Percentiles rank a stretch among this genome's conserved stretches.
phyloP scores from a whole-genome alignment of 2,113 vertebrate genomes.

The Pollimyrus isidori region DNA sequence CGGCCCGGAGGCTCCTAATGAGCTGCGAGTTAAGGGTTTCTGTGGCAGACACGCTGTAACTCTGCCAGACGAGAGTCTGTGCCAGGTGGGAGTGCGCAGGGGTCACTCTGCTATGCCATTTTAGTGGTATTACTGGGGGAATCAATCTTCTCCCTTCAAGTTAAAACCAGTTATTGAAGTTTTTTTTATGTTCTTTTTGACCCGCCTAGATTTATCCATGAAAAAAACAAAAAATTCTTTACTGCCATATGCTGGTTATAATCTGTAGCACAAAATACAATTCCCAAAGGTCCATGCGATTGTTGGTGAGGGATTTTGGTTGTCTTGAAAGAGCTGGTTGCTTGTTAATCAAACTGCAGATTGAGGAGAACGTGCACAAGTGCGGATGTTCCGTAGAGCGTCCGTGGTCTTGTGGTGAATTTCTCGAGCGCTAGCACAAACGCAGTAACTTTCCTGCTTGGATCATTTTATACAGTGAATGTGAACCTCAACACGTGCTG shows the following conservation, averaged over 20 bases:
- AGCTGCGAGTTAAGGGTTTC: background rate
- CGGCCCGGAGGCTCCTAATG: background rate
- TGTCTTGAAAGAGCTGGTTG: slow-evolving; percentile 23
- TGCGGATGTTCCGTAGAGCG: slow-evolving; percentile 15
- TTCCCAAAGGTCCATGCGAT: slow-evolving; percentile 15
- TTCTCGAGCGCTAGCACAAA: slow-evolving; percentile 31
- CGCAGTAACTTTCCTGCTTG: background rate
- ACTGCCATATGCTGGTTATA: slow-evolving; percentile 32
- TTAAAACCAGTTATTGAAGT: background rate
- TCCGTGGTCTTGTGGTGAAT: slow-evolving; percentile 28
- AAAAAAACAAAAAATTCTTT: background rate
- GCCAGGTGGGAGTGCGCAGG: background rate
- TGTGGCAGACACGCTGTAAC: background rate
- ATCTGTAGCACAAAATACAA: slow-evolving; percentile 38
- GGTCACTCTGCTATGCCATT: background rate
- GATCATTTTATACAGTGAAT: background rate
- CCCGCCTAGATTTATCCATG: background rate
- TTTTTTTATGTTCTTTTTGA: background rate
- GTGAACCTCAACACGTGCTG: background rate
- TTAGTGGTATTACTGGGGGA: background rate
- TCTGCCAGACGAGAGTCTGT: background rate
- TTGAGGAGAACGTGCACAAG: background rate
- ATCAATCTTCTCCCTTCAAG: background rate
- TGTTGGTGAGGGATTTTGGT: slow-evolving; percentile 10
- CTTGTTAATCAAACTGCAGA: slow-evolving; percentile 25